Percentiles rank a stretch among this genome's conserved stretches.
Evolutionary conservation across 2,113 vertebrate genomes (phyloP).

Genomic region (Lagopus muta): DNA sequence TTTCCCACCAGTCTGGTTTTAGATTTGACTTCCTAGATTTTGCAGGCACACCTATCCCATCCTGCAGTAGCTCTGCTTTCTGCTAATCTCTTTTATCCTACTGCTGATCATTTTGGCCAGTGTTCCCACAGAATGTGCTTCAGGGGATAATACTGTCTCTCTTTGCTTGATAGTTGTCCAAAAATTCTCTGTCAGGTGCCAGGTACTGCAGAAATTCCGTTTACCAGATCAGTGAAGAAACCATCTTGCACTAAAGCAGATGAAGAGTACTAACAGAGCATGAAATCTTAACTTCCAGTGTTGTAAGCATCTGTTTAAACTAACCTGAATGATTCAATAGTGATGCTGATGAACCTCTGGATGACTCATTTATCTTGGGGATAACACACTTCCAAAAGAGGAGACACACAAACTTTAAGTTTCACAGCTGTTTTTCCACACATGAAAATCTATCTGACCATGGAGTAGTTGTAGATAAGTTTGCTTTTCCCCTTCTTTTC

Average conservation of each 20-base stretch:
- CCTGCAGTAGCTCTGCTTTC: background rate
- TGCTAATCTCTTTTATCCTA: background rate
- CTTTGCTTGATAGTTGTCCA: background rate
- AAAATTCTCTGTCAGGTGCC: background rate
- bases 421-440: background rate
- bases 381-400: background rate
- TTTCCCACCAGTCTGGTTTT: background rate
- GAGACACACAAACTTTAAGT: background rate
- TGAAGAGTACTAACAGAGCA: background rate
- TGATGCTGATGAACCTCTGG: rapidly evolving
- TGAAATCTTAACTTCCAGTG: background rate
- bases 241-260: background rate
- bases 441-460: background rate
- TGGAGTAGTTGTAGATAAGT: background rate
- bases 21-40: background rate
- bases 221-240: background rate
- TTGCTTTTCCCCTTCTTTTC: background rate
- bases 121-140: background rate
- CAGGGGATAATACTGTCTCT: background rate
- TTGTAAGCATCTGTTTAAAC: background rate
- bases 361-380: background rate
- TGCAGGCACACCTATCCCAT: background rate
- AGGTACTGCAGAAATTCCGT: background rate
- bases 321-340: rapidly evolving
- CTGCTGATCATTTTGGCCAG: background rate